phyloP scores from a whole-genome alignment of 1,140 invertebrate species.

The Drosophila kanapiae region DNA sequence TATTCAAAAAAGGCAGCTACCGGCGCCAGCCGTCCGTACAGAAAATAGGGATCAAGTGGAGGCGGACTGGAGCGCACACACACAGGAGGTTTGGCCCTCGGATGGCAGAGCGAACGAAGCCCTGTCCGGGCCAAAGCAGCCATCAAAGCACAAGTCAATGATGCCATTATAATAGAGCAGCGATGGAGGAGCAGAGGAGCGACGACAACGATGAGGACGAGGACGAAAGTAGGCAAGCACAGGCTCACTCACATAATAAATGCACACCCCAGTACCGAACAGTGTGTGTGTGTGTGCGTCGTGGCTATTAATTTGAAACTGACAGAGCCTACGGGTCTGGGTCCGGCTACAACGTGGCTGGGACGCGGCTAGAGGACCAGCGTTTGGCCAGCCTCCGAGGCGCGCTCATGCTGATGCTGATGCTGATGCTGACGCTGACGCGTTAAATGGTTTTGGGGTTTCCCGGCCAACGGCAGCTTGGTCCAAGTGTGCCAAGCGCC shows the following conservation, averaged over 20 bases:
- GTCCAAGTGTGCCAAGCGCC: slow-evolving; percentile 75
- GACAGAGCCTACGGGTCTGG: slow-evolving; percentile 66
- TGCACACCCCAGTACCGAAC: slow-evolving; percentile 32
- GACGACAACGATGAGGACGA: slow-evolving; percentile 7
- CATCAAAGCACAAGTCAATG: slow-evolving; percentile 76
- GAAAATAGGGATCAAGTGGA: slow-evolving; percentile 41
- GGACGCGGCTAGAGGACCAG: slow-evolving; percentile 56
- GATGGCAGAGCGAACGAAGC: slow-evolving; percentile 18
- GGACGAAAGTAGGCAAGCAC: slow-evolving; percentile 54
- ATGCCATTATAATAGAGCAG: slow-evolving; percentile 74
- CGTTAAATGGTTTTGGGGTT: slow-evolving; percentile 78
- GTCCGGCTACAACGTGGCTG: slow-evolving; percentile 58
- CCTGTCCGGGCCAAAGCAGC: slow-evolving; percentile 48
- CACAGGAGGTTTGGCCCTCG: slow-evolving; percentile 15
- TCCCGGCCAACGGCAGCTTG: slow-evolving; percentile 63
- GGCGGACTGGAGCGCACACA: slow-evolving; percentile 26
- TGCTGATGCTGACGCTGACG: slow-evolving; percentile 65
- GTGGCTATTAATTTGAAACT: slow-evolving; percentile 81
- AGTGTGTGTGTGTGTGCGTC: slow-evolving; percentile 41
- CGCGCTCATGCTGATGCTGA: slow-evolving; percentile 37
- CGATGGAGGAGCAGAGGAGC: slow-evolving; percentile 12
- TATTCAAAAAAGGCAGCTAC: slow-evolving; percentile 62
- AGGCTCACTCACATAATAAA: slow-evolving; percentile 42
- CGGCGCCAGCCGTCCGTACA: slow-evolving; percentile 45
- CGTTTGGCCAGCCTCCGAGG: slow-evolving; percentile 69